Base-by-base conservation (phyloP, 2,888 invertebrate species). In the Himalopsyche kuldschensis region DNA sequence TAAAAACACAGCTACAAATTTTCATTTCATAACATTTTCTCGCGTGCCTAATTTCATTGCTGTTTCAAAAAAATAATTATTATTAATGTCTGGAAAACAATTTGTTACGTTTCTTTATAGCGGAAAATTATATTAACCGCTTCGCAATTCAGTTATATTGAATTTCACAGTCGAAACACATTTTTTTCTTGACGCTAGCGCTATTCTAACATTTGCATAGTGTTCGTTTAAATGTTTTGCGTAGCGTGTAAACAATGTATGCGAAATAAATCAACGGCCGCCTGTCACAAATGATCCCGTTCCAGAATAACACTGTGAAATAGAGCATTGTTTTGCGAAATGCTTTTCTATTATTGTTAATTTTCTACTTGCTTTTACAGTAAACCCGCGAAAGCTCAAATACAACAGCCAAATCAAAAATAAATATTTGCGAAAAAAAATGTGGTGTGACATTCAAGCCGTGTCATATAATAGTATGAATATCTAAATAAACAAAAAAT, bases 201-300 rank as follows among this genome's bases (percentile, higher is more conserved):
- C 81, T 81, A 69, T 83, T 83, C 63, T 30, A 47, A 79, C 81
- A 86, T 86, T 86, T 86, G 84, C 86, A 86, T 84, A 82, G 82
- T 77, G 84, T 82, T 79, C 83, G 75, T 80, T 82, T 82, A 82
- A 84, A 80, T 75, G 82, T 78, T 85, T 83, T 81, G 83, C 83
- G 78, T 84, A 63, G 84, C 84, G 86, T 84, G 86, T 86, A 84
- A 85, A 86, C 84, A 86, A 84, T 85, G 86, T 85, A 84, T 81
- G 85, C 77, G 81, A 81, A 85, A 85, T 86, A 86, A 86, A 86
- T 86, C 86, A 86, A 80, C 84, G 84, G 79, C 78, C 75, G 86
- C 84, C 80, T 82, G 86, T 86, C 84, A 84, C 86, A 84, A 86
- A 85, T 86, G 84, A 85, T 86, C 79, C 63, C 82, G 77, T 69